These are phyloP conservation scores for Botia kubotai DNA, from an alignment of 2,797 vertebrate species.

Conservation along the genomic window DNA sequence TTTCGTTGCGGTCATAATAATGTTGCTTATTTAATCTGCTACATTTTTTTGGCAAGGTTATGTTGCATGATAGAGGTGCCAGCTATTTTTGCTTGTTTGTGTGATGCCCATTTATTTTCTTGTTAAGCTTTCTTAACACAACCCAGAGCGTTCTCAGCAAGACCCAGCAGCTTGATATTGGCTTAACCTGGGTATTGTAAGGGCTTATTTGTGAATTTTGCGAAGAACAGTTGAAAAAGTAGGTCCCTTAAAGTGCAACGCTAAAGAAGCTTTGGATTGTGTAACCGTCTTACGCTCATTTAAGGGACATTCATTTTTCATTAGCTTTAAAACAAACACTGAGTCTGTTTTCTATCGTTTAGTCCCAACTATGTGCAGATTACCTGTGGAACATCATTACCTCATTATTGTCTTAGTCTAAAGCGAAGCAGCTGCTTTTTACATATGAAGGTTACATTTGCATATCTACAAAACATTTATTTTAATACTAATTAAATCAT, in stretches of 20 bases:
- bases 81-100: neutral
- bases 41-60: neutral
- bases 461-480: neutral
- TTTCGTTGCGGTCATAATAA: neutral
- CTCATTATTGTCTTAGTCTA: neutral
- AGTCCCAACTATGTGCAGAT: constrained; percentile 22
- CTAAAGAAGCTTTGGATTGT: neutral
- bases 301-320: constrained; percentile 26
- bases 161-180: neutral
- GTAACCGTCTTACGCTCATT: neutral
- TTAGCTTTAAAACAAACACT: constrained; percentile 1
- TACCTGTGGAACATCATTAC: constrained; percentile 21
- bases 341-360: constrained; percentile 14
- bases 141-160: neutral
- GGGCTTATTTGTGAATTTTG: neutral
- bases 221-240: neutral
- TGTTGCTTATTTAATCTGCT: neutral
- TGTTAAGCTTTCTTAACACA: neutral
- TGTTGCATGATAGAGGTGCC: neutral
- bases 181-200: constrained; percentile 11
- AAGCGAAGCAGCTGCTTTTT: neutral
- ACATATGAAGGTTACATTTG: constrained; percentile 7
- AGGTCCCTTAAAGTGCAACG: neutral
- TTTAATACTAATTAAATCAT: neutral
- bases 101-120: neutral